Evolutionary conservation across 1,140 invertebrate genomes (phyloP).

Genomic region (Pollicipes pollicipes): DNA sequence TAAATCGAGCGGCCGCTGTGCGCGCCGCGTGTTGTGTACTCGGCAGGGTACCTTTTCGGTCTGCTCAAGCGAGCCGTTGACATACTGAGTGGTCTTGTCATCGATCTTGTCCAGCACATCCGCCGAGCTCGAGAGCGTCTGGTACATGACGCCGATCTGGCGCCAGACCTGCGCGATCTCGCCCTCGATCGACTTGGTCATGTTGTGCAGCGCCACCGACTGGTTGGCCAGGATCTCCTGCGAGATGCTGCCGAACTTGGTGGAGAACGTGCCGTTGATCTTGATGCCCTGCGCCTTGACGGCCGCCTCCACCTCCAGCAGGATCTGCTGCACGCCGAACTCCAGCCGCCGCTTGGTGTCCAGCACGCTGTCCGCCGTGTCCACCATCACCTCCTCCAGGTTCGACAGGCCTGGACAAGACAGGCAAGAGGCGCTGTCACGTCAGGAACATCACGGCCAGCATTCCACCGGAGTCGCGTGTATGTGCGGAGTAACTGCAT

Average conservation of each 20-base stretch:
- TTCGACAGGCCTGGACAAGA: slow-evolving; percentile 40
- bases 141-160: slow-evolving; percentile 72
- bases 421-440: background rate
- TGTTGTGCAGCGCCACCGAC: slow-evolving; percentile 46
- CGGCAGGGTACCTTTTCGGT: slow-evolving; percentile 45
- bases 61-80: slow-evolving; percentile 58
- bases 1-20: too few species aligned
- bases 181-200: slow-evolving; percentile 54
- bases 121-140: slow-evolving; percentile 56
- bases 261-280: slow-evolving; percentile 45
- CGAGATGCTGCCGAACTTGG: slow-evolving; percentile 49
- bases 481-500: too few species aligned
- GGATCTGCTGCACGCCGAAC: slow-evolving; percentile 63
- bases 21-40: too few species aligned
- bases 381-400: slow-evolving; percentile 57
- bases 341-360: slow-evolving; percentile 67
- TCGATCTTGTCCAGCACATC: slow-evolving; percentile 53
- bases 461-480: background rate
- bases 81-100: slow-evolving; percentile 33
- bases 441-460: background rate
- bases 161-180: slow-evolving; percentile 71
- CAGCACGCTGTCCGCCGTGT: slow-evolving; percentile 64
- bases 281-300: slow-evolving; percentile 40
- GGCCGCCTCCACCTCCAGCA: slow-evolving; percentile 43
- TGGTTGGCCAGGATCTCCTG: slow-evolving; percentile 51